phyloP scores from a whole-genome alignment of 2,113 vertebrate genomes.

The Andinoacara biseriatus region DNA sequence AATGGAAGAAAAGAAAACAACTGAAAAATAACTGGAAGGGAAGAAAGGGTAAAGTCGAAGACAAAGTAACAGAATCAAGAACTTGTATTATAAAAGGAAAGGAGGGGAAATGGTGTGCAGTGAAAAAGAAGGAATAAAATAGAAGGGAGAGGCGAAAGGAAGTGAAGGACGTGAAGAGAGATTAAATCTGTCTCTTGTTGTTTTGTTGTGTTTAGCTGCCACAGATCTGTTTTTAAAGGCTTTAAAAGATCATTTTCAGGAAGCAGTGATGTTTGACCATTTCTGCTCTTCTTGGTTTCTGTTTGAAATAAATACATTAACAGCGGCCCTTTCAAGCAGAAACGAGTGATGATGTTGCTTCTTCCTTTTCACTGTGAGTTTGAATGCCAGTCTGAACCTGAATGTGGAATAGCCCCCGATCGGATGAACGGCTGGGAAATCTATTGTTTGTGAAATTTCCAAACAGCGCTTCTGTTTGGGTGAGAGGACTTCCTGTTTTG shows the following conservation, averaged over 20 bases:
- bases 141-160: not conserved
- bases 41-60: not conserved
- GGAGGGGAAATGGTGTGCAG: rapidly evolving
- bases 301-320: not conserved
- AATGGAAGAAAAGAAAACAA: not conserved
- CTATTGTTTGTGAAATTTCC: slow-evolving; percentile 9
- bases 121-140: not conserved
- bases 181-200: not conserved
- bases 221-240: not conserved
- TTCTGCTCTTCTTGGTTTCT: not conserved
- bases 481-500: slow-evolving; percentile 19
- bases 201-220: not conserved
- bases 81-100: not conserved
- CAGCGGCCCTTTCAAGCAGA: not conserved
- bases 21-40: not conserved
- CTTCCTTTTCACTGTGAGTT: not conserved
- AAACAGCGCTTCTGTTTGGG: slow-evolving; percentile 5
- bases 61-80: not conserved
- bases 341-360: not conserved
- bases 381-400: not conserved
- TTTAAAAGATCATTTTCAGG: not conserved
- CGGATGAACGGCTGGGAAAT: not conserved
- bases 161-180: not conserved
- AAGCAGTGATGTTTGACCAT: slow-evolving; percentile 4
- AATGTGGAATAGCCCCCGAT: not conserved